Evolutionary conservation across 2,888 invertebrate genomes (phyloP).

Genomic region (Pollenia amentaria): DNA sequence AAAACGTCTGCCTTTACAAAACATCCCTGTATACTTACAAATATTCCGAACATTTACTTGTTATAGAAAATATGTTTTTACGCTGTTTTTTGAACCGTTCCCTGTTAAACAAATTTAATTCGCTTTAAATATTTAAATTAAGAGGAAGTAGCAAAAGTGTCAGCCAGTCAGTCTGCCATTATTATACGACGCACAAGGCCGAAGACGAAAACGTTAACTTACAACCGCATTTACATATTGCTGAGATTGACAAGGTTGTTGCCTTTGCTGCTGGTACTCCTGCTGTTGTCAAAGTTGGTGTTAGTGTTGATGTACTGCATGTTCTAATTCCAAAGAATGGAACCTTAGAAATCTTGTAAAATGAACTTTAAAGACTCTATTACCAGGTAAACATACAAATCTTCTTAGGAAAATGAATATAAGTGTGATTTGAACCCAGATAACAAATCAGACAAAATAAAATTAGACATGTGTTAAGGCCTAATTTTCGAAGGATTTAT

Average conservation of each 20-base stretch:
- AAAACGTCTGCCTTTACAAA: background rate
- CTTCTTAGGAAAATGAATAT: background rate
- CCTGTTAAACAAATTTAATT: slow-evolving; percentile 28
- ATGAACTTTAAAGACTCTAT: slow-evolving; percentile 29
- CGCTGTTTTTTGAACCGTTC: background rate
- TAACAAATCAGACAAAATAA: slow-evolving; percentile 31
- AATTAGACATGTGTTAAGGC: slow-evolving; percentile 13
- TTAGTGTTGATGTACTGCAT: slow-evolving; percentile 4
- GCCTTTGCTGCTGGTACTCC: slow-evolving; percentile 9
- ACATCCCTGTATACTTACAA: background rate
- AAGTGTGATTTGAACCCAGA: background rate
- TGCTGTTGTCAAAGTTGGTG: slow-evolving; percentile 21
- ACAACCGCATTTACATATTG: slow-evolving; percentile 42
- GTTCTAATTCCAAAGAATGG: slow-evolving; percentile 13
- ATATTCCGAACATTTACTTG: slow-evolving; percentile 33
- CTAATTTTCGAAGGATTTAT: background rate
- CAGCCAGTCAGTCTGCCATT: slow-evolving; percentile 26
- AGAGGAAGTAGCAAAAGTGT: slow-evolving; percentile 5
- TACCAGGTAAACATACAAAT: slow-evolving; percentile 25
- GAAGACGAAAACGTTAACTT: background rate
- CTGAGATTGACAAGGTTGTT: slow-evolving; percentile 19
- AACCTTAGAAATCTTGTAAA: slow-evolving; percentile 36
- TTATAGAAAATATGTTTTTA: slow-evolving; percentile 35
- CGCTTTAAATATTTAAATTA: slow-evolving; percentile 44
- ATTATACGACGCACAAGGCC: background rate